Evolutionary conservation across 1,140 invertebrate species (phyloP), one percentile per base, ranked within the genome.

Genomic region (Scaptomyza pallida): DNA sequence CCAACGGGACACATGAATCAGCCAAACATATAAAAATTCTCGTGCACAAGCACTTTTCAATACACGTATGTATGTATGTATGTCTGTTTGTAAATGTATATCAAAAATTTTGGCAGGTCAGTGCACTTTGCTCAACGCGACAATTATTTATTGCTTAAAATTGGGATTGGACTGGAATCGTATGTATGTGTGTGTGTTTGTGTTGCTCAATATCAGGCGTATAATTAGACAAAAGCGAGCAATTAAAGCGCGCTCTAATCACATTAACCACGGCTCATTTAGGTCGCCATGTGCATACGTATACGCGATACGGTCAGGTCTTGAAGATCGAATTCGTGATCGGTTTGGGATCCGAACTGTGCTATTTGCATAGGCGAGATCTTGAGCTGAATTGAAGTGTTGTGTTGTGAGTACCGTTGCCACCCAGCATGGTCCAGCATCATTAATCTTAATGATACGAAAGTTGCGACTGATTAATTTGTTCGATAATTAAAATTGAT

Each of bases 361-460:
- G 47, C 23, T 54, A 70, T 70, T 70, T 70, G 67, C 67, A 70
- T 70, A 70, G 23, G 50, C 51, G 17, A 40, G 19, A 52, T 45
- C 45, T 48, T 16, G 59, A 44, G 40, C 43, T 63, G 17, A 45
- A 37, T 75, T 37, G 6, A 30, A 37, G 10, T 62, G 60, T 26
- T 52, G 33, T 44, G 12, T 35, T 52, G 48, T 50, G 52, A 21
- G 62, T 65, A 57, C 40, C 55, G 63, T 73, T 80, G 81, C 77
- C 81, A 85, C 76, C 78, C 81, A 86, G 59, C 73, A 61, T 40
- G 81, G 63, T 30, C 43, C 73, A 64, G 45, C 55, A 78, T 88
- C 82, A 88, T 88, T 88, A 88, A 88, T 88, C 82, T 88, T 88
- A 88, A 88, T 88, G 82, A 88, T 88, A 81, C 78, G 74, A 88